Evolutionary conservation across 2,797 vertebrate species (phyloP).

Genomic region (Oryzias dopingdopingensis): DNA sequence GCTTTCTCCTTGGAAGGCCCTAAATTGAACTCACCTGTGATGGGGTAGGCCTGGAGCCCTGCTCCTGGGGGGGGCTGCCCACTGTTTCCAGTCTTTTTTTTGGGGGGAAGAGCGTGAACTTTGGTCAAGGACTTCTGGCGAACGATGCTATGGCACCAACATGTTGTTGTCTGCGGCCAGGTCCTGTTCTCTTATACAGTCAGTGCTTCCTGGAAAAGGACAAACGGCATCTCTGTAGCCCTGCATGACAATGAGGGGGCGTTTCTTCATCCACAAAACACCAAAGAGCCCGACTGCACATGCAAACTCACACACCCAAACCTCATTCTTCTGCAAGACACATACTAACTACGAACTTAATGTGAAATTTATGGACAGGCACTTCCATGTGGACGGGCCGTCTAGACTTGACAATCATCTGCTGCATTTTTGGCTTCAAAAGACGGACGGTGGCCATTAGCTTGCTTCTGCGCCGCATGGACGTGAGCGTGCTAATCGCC

Average conservation of each 20-base stretch:
- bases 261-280: conserved; percentile 12
- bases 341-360: conserved; percentile 47
- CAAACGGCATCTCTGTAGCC: conserved; percentile 34
- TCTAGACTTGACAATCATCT: conserved; percentile 60
- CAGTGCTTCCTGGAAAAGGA: conserved; percentile 49
- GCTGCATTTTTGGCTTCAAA: conserved; percentile 45
- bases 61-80: too few species aligned
- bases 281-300: conserved; percentile 23
- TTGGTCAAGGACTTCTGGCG: too few species aligned
- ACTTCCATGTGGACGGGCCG: conserved; percentile 38
- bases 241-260: conserved; percentile 51
- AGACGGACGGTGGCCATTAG: conserved; percentile 15
- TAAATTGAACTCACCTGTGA: too few species aligned
- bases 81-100: too few species aligned
- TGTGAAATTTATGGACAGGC: conserved; percentile 52
- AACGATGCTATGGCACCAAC: too few species aligned
- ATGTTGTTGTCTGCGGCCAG: too few species aligned
- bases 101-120: too few species aligned
- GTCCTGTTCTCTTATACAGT: conserved; percentile 34
- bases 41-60: too few species aligned
- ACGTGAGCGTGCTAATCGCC: too few species aligned
- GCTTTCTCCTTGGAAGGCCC: too few species aligned
- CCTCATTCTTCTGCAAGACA: conserved; percentile 47
- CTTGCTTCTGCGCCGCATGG: too few species aligned
- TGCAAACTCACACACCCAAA: not conserved